phyloP scores from a whole-genome alignment of 1,140 invertebrate genomes.

The Teleopsis dalmanni region DNA sequence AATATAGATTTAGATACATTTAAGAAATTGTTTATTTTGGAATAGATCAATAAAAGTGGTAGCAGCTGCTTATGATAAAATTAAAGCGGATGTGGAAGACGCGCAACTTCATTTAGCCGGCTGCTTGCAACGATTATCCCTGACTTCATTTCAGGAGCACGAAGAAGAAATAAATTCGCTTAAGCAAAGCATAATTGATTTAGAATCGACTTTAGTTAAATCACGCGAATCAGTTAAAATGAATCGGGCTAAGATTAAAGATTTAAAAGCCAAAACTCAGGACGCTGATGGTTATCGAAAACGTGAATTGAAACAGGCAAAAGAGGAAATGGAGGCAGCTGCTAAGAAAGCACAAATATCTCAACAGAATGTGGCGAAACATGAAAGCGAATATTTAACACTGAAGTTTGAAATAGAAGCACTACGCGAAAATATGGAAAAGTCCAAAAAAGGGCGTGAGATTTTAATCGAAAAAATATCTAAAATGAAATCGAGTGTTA shows the following conservation, averaged over 20 bases:
- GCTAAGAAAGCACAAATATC: slow-evolving; percentile 71
- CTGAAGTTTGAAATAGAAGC: slow-evolving; percentile 75
- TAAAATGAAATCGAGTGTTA: slow-evolving; percentile 46
- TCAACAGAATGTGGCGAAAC: slow-evolving; percentile 67
- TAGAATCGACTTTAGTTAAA: slow-evolving; percentile 20
- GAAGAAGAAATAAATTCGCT: slow-evolving; percentile 65
- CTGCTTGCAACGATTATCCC: slow-evolving; percentile 60
- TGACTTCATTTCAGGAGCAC: slow-evolving; percentile 70
- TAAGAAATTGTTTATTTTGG: too few species aligned
- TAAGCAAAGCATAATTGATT: slow-evolving; percentile 41
- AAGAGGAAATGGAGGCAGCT: slow-evolving; percentile 60
- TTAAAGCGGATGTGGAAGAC: slow-evolving; percentile 65
- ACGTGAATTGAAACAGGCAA: slow-evolving; percentile 64
- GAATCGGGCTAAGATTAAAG: slow-evolving; percentile 56
- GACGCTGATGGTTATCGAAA: slow-evolving; percentile 74
- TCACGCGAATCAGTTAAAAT: slow-evolving; percentile 56
- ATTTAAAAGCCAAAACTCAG: slow-evolving; percentile 70
- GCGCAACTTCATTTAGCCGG: slow-evolving; percentile 62
- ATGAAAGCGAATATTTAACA: slow-evolving; percentile 74
- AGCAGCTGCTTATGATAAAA: slow-evolving; percentile 50
- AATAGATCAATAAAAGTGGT: slow-evolving; percentile 36
- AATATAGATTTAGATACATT: neutral
- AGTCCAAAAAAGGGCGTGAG: slow-evolving; percentile 53
- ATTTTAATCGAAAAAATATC: slow-evolving; percentile 29
- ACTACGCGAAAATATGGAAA: slow-evolving; percentile 62